These are phyloP conservation scores for Leptoclinus maculatus DNA, from an alignment of 2,797 vertebrate species.

Conservation along the genomic window DNA sequence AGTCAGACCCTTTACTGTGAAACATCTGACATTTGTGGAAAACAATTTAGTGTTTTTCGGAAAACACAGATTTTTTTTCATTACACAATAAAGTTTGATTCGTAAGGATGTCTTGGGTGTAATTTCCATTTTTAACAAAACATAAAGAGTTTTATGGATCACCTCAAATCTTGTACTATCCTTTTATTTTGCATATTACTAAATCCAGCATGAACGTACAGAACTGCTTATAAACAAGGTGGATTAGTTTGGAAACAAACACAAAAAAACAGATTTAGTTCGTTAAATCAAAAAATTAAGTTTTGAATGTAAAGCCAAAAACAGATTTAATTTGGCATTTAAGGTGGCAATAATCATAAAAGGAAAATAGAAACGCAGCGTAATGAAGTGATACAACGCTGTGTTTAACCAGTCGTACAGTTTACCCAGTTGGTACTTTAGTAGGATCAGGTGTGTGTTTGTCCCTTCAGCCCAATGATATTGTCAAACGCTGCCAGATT, in stretches of 20 bases:
- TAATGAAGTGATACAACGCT: neutral
- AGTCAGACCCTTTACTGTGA: neutral
- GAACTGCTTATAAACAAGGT: no score
- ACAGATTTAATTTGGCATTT: neutral
- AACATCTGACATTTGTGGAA: neutral
- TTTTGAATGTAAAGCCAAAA: neutral
- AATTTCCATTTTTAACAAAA: neutral
- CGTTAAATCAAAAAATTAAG: neutral
- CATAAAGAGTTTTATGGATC: neutral
- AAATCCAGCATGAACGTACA: neutral
- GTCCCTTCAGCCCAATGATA: neutral
- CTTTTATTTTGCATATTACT: no score
- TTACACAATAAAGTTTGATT: neutral
- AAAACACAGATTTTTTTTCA: neutral
- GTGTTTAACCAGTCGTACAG: neutral
- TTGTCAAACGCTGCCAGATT: neutral
- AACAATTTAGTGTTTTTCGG: neutral
- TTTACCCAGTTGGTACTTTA: neutral
- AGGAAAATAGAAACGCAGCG: no score
- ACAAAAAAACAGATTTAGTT: neutral
- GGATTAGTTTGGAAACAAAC: neutral
- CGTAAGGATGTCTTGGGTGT: neutral
- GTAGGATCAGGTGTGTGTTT: neutral
- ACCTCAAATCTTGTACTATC: neutral
- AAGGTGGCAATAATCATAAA: neutral